These are phyloP conservation scores for Acronicta leporina DNA, from an alignment of 2,888 invertebrate genomes.

Conservation along the genomic window DNA sequence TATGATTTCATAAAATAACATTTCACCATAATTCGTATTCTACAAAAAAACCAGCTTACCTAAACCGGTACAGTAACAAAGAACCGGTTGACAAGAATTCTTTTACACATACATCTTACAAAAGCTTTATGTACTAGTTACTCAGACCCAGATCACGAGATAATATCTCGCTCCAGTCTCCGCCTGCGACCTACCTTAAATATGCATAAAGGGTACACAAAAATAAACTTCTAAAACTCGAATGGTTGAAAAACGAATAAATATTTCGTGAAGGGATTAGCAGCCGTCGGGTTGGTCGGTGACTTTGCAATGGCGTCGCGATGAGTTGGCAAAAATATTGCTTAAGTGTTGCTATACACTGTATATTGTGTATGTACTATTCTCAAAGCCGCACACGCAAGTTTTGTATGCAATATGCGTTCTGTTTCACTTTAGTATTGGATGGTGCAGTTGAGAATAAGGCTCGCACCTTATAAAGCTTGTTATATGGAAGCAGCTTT, in stretches of 20 bases:
- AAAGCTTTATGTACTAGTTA: slow-evolving; percentile 13
- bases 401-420: slow-evolving; percentile 28
- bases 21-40: not conserved
- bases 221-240: slow-evolving; percentile 71
- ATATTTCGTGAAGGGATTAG: slow-evolving; percentile 79
- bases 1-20: too few species aligned
- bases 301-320: slow-evolving; percentile 70
- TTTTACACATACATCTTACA: slow-evolving; percentile 27
- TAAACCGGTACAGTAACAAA: slow-evolving; percentile 9
- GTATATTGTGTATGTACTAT: slow-evolving; percentile 17
- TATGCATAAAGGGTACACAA: slow-evolving; percentile 78
- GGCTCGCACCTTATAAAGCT: not conserved
- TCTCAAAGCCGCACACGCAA: slow-evolving; percentile 45
- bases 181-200: slow-evolving; percentile 57
- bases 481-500: not conserved
- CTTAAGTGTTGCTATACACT: slow-evolving; percentile 33
- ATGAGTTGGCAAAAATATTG: slow-evolving; percentile 70
- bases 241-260: slow-evolving; percentile 70
- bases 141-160: slow-evolving; percentile 44
- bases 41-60: slow-evolving; percentile 23
- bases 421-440: slow-evolving; percentile 33
- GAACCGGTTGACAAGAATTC: slow-evolving; percentile 36
- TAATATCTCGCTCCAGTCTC: slow-evolving; percentile 46
- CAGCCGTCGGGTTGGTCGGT: slow-evolving; percentile 75
- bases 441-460: slow-evolving; percentile 7